phyloP scores from a whole-genome alignment of 2,888 invertebrate species.

The Drosophila peninsularis region DNA sequence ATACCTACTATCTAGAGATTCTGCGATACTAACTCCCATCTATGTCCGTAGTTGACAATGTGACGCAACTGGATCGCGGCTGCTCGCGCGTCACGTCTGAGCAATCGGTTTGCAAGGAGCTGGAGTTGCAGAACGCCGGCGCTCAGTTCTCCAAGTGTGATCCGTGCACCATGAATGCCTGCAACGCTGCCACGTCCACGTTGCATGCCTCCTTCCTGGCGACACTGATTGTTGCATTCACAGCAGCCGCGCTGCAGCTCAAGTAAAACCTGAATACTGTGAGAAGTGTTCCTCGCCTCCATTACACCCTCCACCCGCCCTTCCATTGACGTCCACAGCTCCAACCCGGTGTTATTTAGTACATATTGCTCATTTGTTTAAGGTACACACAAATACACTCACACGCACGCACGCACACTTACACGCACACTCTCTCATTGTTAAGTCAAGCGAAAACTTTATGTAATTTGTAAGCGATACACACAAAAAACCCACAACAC shows the following conservation, averaged over 20 bases:
- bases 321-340: constrained; percentile 22
- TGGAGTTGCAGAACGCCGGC: constrained; percentile 50
- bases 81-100: constrained; percentile 72
- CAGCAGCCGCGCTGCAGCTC: constrained; percentile 68
- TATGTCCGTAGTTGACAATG: constrained; percentile 60
- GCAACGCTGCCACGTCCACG: constrained; percentile 77
- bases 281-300: constrained; percentile 3
- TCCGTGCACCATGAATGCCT: constrained; percentile 74
- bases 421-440: constrained; percentile 37
- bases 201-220: constrained; percentile 71
- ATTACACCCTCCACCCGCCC: background rate
- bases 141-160: constrained; percentile 61
- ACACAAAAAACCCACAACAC: constrained; percentile 41
- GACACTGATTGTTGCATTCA: constrained; percentile 63
- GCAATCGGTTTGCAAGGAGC: constrained; percentile 69
- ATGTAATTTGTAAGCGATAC: constrained; percentile 61
- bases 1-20: no score
- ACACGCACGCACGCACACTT: background rate
- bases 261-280: constrained; percentile 36
- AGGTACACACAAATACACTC: constrained; percentile 18
- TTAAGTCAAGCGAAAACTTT: constrained; percentile 48
- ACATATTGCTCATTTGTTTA: constrained; percentile 55
- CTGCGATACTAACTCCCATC: background rate
- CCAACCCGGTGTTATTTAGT: constrained; percentile 70
- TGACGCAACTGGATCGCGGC: constrained; percentile 70